Evolutionary conservation across 1,140 invertebrate genomes (phyloP).

Genomic region (Drosophila saltans): DNA sequence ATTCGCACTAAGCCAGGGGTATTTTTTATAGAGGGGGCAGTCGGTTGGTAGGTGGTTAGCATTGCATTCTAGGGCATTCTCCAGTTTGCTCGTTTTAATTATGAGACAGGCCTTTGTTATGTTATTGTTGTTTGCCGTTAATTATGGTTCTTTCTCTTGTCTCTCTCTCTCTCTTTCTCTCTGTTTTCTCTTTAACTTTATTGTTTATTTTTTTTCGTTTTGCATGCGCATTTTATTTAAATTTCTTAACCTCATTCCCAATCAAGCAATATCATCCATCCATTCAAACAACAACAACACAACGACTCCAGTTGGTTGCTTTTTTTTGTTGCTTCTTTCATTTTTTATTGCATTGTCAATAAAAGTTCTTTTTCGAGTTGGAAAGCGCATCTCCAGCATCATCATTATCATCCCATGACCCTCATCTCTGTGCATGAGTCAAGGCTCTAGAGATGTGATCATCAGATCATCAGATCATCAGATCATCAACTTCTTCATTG

Average conservation of each 20-base stretch:
- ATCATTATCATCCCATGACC: too few species aligned
- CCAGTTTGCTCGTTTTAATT: slow-evolving; percentile 66
- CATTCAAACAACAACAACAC: slow-evolving; percentile 15
- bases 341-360: slow-evolving; percentile 4
- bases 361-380: neutral
- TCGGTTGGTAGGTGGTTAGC: neutral
- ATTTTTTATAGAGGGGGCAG: neutral
- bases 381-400: neutral
- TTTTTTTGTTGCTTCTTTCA: neutral
- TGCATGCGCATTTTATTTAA: slow-evolving; percentile 79
- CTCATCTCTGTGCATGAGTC: too few species aligned
- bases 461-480: neutral
- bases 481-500: too few species aligned
- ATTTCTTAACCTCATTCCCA: slow-evolving; percentile 73
- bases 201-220: slow-evolving; percentile 34
- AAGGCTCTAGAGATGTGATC: neutral
- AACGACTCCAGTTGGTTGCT: neutral
- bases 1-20: slow-evolving; percentile 43
- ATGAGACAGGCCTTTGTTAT: slow-evolving; percentile 64
- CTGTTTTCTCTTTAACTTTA: neutral
- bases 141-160: slow-evolving; percentile 27
- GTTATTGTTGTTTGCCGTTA: slow-evolving; percentile 53
- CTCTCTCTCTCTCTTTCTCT: slow-evolving; percentile 3
- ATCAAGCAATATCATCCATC: slow-evolving; percentile 38
- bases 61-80: slow-evolving; percentile 71